A percentile compares a stretch with the other conserved stretches of the same genome.
Conservation (phyloP, 2,797 vertebrate species). For the Intellagama lesueurii region DNA sequence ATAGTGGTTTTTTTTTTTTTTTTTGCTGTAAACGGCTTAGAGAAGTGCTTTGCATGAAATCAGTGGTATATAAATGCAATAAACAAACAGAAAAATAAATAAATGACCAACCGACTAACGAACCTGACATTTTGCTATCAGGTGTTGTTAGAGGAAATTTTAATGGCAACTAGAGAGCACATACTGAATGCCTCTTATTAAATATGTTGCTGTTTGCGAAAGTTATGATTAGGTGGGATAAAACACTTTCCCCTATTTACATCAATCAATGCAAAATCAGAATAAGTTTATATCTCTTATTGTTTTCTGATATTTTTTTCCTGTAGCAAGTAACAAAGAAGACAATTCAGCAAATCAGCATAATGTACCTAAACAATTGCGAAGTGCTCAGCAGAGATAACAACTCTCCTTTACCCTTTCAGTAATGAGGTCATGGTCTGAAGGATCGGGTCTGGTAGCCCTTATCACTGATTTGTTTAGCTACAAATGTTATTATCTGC, state of each 20-base stretch:
- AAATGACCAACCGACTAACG: no score
- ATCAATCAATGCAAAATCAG: not conserved
- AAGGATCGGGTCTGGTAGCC: not conserved
- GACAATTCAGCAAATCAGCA: not conserved
- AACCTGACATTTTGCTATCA: not conserved
- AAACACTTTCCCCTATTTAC: not conserved
- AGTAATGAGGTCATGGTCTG: conserved; percentile 10
- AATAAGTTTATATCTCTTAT: not conserved
- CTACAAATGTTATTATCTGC: not conserved
- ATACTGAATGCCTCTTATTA: no score
- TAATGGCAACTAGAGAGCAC: not conserved
- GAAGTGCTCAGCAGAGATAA: not conserved
- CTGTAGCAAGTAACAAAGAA: not conserved
- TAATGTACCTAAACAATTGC: not conserved
- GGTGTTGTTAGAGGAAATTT: not conserved
- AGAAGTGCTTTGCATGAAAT: no score
- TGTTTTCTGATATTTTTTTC: not conserved
- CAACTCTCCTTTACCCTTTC: not conserved
- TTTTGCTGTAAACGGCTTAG: no score
- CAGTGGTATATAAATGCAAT: no score
- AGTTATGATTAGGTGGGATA: not conserved
- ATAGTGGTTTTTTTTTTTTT: no score
- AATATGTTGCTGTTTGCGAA: no score
- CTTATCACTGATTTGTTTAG: not conserved
- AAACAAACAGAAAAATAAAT: no score